These are phyloP conservation scores for Rhynchonycteris naso DNA, from an alignment of 2,797 vertebrate species.

Conservation along the genomic window DNA sequence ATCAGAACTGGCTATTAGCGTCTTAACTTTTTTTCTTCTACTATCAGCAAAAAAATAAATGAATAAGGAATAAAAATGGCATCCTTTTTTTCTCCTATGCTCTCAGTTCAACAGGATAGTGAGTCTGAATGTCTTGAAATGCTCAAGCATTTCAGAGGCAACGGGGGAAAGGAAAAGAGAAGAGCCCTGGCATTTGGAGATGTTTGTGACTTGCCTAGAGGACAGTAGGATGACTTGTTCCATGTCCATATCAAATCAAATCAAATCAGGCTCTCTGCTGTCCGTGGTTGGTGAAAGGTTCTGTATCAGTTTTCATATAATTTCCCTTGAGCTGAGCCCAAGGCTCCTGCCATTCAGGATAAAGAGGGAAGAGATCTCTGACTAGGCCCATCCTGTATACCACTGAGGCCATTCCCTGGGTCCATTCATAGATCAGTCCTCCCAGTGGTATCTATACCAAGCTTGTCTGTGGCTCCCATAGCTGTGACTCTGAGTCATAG, in stretches of 20 bases:
- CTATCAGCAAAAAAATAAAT: background rate
- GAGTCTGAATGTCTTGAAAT: background rate
- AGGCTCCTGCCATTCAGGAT: background rate
- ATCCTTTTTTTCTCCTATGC: background rate
- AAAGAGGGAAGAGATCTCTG: background rate
- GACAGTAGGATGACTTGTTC: background rate
- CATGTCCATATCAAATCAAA: background rate
- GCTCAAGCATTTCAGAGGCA: background rate
- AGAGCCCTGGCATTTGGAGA: background rate
- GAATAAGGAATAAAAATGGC: background rate
- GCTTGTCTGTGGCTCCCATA: background rate
- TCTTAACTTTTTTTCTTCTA: background rate
- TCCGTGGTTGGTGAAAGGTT: background rate
- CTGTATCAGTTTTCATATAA: background rate
- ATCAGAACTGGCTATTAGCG: background rate
- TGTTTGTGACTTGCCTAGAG: background rate
- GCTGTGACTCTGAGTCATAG: background rate
- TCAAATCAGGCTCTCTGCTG: background rate
- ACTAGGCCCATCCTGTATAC: background rate
- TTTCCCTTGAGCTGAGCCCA: background rate
- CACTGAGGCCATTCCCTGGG: background rate
- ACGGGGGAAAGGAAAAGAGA: background rate
- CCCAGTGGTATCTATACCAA: background rate
- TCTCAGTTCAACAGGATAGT: background rate
- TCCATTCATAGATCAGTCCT: background rate